phyloP scores from a whole-genome alignment of 2,888 invertebrate species.

The Merodon equestris region DNA sequence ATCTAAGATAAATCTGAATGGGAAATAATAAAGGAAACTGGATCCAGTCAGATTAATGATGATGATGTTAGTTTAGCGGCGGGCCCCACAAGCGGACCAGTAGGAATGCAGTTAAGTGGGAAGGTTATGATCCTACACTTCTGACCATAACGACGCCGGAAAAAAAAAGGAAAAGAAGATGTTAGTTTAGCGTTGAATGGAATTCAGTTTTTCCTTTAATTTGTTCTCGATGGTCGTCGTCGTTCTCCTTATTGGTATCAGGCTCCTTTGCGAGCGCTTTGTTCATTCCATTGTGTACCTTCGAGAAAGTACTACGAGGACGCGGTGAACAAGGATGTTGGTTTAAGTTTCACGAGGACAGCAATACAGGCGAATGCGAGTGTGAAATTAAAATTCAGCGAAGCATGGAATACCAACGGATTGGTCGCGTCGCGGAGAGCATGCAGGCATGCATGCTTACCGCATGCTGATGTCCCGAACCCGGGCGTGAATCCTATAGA shows the following conservation, averaged over 20 bases:
- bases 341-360: constrained; percentile 16
- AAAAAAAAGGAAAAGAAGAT: neutral
- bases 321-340: constrained; percentile 24
- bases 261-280: constrained; percentile 13
- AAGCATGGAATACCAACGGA: constrained; percentile 33
- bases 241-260: constrained; percentile 6
- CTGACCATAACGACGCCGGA: no score
- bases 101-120: no score
- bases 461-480: constrained; percentile 29
- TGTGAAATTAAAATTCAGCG: constrained; percentile 66
- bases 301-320: constrained; percentile 5
- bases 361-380: constrained; percentile 52
- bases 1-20: no score
- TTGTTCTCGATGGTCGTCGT: constrained; percentile 21
- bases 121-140: no score
- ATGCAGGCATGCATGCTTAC: constrained; percentile 26
- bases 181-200: constrained; percentile 36
- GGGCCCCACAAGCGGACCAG: no score
- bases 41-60: constrained; percentile 43
- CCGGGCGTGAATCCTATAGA: neutral
- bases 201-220: constrained; percentile 23
- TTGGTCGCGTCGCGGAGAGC: no score
- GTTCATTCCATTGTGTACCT: neutral
- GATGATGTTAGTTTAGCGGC: constrained; percentile 27
- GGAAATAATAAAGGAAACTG: no score